Conservation (phyloP, 37 sponge, comb jelly and placozoan genomes). For the Geodia barretti region DNA sequence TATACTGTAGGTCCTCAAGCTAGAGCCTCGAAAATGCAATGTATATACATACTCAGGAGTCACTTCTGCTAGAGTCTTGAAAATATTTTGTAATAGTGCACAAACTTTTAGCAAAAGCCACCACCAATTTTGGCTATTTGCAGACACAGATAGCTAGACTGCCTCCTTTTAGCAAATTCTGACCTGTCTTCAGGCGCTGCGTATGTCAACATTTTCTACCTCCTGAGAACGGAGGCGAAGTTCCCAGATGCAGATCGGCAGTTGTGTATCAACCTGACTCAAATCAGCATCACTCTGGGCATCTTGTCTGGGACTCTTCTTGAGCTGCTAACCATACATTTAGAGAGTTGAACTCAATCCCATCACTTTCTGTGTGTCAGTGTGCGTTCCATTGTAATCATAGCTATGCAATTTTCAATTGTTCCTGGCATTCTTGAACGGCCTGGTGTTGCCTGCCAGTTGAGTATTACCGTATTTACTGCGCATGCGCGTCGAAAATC, state of each 20-base stretch:
- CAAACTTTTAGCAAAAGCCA: no score
- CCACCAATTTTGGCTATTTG: no score
- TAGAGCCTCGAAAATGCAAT: no score
- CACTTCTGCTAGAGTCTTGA: no score
- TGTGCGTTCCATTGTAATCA: no score
- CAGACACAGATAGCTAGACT: no score
- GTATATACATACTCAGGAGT: not conserved
- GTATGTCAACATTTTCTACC: slow-evolving; percentile 63
- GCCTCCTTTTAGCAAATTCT: not conserved
- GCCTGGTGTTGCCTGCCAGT: no score
- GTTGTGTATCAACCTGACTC: slow-evolving; percentile 39
- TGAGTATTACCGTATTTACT: no score
- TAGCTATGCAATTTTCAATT: not conserved
- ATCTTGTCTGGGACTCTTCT: slow-evolving; percentile 9
- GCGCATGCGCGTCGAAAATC: slow-evolving; percentile 7
- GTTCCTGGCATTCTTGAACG: not conserved
- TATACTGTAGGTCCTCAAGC: no score
- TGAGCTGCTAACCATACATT: not conserved
- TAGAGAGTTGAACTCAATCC: no score
- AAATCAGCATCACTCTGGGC: slow-evolving; percentile 40
- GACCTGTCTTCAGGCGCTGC: slow-evolving; percentile 30
- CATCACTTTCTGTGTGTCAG: no score
- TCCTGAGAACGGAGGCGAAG: slow-evolving; percentile 28
- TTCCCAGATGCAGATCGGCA: slow-evolving; percentile 26
- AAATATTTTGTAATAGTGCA: no score